These are phyloP conservation scores for Conomelus anceps DNA, from an alignment of 2,888 invertebrate species.

Conservation along the genomic window DNA sequence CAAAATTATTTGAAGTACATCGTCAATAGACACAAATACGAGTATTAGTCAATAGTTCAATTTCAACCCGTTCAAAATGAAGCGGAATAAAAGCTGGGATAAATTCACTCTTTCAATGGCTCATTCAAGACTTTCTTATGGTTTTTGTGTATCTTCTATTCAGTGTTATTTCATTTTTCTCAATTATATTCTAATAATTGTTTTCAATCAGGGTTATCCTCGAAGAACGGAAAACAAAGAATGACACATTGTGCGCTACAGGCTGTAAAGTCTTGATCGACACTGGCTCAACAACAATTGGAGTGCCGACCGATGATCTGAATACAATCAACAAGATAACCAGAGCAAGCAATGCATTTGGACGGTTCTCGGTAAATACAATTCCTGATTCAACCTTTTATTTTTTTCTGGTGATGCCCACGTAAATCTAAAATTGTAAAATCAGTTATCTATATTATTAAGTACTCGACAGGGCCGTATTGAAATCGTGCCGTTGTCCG, in stretches of 20 bases:
- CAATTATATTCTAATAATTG: background rate
- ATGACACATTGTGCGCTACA: background rate
- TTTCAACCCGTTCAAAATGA: too few relatives aligned
- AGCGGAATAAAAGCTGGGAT: too few relatives aligned
- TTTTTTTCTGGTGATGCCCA: too few relatives aligned
- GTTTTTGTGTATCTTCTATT: background rate
- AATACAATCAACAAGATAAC: background rate
- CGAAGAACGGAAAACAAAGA: background rate
- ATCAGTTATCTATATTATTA: background rate
- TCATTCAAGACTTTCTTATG: too few relatives aligned
- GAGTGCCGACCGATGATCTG: background rate
- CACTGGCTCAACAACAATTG: background rate
- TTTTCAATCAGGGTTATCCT: background rate
- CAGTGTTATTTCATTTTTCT: background rate
- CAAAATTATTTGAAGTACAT: too few relatives aligned
- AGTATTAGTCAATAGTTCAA: too few relatives aligned
- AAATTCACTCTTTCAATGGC: too few relatives aligned
- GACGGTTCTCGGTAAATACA: background rate
- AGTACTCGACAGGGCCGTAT: too few relatives aligned
- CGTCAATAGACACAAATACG: too few relatives aligned
- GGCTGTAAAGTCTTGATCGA: background rate
- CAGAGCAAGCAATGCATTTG: background rate
- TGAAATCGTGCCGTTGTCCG: too few relatives aligned
- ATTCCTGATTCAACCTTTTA: background rate
- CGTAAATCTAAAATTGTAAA: background rate